phyloP scores from a whole-genome alignment of 2,797 vertebrate genomes.

The Macrochelys suwanniensis region DNA sequence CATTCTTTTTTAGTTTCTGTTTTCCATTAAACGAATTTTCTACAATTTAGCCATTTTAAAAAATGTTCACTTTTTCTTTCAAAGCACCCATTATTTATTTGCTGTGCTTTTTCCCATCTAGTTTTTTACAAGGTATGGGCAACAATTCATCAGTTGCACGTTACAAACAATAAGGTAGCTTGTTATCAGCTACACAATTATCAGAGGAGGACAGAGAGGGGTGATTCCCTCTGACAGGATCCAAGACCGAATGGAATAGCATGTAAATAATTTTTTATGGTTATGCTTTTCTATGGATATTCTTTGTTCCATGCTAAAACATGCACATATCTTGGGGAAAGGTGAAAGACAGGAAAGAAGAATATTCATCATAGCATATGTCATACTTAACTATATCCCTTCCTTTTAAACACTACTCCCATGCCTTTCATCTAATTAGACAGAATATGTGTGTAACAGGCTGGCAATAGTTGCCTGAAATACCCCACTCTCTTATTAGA shows the following conservation, averaged over 20 bases:
- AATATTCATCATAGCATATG: neutral
- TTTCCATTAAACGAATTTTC: neutral
- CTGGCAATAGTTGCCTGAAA: neutral
- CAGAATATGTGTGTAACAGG: neutral
- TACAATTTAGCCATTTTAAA: neutral
- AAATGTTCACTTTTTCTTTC: neutral
- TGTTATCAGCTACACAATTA: neutral
- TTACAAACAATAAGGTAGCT: neutral
- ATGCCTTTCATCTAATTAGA: neutral
- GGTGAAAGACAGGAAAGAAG: neutral
- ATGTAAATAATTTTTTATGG: neutral
- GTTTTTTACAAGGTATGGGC: neutral
- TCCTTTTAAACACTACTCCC: neutral
- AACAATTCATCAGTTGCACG: neutral
- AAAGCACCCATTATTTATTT: neutral
- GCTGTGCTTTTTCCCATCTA: neutral
- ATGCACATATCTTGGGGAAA: neutral
- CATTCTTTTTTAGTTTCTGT: neutral
- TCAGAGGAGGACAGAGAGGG: neutral
- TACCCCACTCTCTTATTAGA: neutral
- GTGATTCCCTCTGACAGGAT: neutral
- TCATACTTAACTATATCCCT: neutral
- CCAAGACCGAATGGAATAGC: neutral
- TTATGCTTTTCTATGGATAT: neutral
- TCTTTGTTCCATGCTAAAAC: neutral